Evolutionary conservation across 2,113 vertebrate genomes (phyloP), one percentile per base, ranked within the genome.

Genomic region (Kryptolebias marmoratus): DNA sequence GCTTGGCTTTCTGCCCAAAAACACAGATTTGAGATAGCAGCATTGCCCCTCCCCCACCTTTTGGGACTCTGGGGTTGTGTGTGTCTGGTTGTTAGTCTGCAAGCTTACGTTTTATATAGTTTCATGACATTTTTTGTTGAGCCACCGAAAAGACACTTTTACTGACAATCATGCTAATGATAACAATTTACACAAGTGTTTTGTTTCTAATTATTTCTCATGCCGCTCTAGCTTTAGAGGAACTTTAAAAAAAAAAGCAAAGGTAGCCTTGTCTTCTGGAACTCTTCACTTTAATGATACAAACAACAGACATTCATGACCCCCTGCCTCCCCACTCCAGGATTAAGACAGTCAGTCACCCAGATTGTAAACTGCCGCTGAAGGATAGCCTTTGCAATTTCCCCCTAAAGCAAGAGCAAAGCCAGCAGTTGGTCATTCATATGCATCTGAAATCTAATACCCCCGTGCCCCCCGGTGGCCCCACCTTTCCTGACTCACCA

Each of bases 361-460:
- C 82, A 88, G 81, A 88, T 87, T 88, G 86, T 84, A 88, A 91
- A 88, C 87, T 88, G 85, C 87, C 85, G 87, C 89, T 91, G 84
- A 87, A 87, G 83, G 88, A 83, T 81, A 87, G 80, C 71, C 83
- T 79, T 73, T 90, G 87, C 87, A 88, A 88, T 91, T 92, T 85
- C 90, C 84, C 87, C 86, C 87, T 73, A 59, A 81, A 91, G 80
- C 86, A 75, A 77, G 86, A 89, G 83, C 84, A 68, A 84, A 84
- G 75, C 84, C 83, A 90, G 90, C 90, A 87, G 92, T 91, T 86
- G 82, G 88, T 90, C 89, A 93, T 94, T 94, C 91, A 92, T 91
- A 93, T 93, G 92, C 88, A 91, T 92, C 84, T 93, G 92, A 93
- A 94, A 94, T 91, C 90, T 91, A 94, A 94, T 92, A 92, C 92